Evolutionary conservation across 2,113 vertebrate species (phyloP).

Genomic region (Actinemys pallida): DNA sequence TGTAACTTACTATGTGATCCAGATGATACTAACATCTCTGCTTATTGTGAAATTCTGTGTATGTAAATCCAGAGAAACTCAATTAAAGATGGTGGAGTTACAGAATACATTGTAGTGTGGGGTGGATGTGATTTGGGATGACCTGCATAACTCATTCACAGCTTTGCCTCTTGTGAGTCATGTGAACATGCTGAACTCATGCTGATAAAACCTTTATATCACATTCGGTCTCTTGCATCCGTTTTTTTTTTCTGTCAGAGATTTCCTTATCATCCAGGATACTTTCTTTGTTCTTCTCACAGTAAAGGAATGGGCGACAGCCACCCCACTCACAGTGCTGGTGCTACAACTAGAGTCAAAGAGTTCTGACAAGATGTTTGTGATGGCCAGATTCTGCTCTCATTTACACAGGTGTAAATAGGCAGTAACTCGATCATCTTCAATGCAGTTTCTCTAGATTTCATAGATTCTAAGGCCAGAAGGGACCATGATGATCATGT

Average conservation of each 20-base stretch:
- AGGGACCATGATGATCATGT: neutral
- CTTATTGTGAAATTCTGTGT: neutral
- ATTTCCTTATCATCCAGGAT: neutral
- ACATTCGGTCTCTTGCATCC: fast-evolving
- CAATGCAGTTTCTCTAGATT: neutral
- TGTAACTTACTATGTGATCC: neutral
- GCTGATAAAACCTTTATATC: neutral
- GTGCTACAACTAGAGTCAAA: neutral
- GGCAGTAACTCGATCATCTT: neutral
- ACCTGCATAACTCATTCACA: neutral
- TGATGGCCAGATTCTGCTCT: neutral
- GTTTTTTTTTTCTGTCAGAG: neutral
- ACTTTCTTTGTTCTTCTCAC: neutral
- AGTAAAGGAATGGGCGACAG: neutral
- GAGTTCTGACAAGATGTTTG: neutral
- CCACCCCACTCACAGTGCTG: neutral
- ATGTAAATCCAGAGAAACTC: neutral
- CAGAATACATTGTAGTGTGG: neutral
- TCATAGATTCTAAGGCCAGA: neutral
- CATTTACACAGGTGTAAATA: neutral
- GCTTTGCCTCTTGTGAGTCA: neutral
- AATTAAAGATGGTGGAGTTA: neutral
- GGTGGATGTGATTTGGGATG: neutral
- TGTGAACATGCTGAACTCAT: neutral
- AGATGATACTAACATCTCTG: neutral